Evolutionary conservation across 2,888 invertebrate genomes (phyloP).

Genomic region (Caenorhabditis zanzibari): DNA sequence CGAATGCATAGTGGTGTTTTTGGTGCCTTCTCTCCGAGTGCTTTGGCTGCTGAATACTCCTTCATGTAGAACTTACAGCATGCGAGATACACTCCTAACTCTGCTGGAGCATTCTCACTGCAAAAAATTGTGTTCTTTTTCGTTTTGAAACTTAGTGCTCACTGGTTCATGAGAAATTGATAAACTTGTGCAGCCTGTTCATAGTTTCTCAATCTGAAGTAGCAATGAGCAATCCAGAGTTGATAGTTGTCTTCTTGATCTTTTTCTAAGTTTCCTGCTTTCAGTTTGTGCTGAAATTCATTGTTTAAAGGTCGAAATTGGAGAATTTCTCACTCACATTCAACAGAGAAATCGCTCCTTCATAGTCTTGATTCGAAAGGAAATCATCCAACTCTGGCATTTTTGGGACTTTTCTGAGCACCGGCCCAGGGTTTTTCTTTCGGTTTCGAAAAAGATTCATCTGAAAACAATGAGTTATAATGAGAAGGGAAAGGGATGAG

Average conservation of each 20-base stretch:
- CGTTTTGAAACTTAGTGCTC: constrained; percentile 74
- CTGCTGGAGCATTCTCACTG: constrained; percentile 78
- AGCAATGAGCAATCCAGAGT: constrained; percentile 95
- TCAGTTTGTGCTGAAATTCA: constrained; percentile 65
- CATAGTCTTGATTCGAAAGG: constrained; percentile 92
- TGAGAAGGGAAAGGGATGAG: too few relatives aligned
- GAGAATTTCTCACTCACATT: constrained; percentile 87
- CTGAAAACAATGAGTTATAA: too few relatives aligned
- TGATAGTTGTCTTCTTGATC: constrained; percentile 84
- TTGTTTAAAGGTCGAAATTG: constrained; percentile 50
- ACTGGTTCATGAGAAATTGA: constrained; percentile 85
- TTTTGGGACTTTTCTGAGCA: constrained; percentile 61
- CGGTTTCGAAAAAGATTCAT: constrained; percentile 29
- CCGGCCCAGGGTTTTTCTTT: constrained; percentile 32
- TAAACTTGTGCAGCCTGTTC: constrained; percentile 89
- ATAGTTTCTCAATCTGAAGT: constrained; percentile 96
- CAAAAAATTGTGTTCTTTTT: constrained; percentile 81
- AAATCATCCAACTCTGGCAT: constrained; percentile 92
- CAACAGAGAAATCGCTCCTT: constrained; percentile 93
- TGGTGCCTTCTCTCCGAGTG: constrained; percentile 86
- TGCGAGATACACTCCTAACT: constrained; percentile 90
- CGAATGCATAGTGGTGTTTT: constrained; percentile 89
- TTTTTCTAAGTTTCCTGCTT: constrained; percentile 38
- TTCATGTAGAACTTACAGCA: constrained; percentile 97
- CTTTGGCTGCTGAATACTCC: constrained; percentile 88